Evolutionary conservation across 1,140 invertebrate species (phyloP), one percentile per base, ranked within the genome.

Genomic region (Colletes gigas): DNA sequence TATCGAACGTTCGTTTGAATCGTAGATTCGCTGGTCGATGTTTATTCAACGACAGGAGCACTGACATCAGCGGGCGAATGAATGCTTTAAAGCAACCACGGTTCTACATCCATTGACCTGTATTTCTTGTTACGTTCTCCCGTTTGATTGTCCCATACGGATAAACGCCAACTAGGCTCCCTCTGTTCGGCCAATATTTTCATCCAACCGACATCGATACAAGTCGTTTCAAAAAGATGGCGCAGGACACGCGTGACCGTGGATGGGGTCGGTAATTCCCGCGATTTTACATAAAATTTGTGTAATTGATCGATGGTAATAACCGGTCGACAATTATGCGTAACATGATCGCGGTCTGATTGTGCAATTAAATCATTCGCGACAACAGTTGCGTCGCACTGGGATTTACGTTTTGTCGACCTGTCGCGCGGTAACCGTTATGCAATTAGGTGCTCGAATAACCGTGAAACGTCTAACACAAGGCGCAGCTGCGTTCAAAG

Each of bases 371-470:
- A 57, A 67, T 47, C 52, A 57, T 44, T 67, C 50, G 41, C 50
- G 30, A n/a, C 5, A 41, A 66, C 62, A 75, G 63, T n/a, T 44
- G 19, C 19, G 50, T 30, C 39, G n/a, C 14, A 63, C 52, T 39
- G 73, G 50, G 66, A 76, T 76, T 67, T 57, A 76, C 63, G 63
- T 76, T 76, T 76, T 63, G 63, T 76, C 73, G 75, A 52, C 54
- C 54, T 69, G 41, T 77, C 54, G 39, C 39, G 39, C 41, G 55
- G 7, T 12, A 17, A 8, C 66, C 41, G 50, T 77, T 77, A 70
- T 62, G 66, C 47, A 77, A 77, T 77, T 77, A 60, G 55, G n/a
- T 15, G 21, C 14, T 77, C 66, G 21, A 60, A 70, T 50, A 77
- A 77, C 65, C 55, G 44, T 70, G 65, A 60, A 70, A 50, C 65